Percentiles rank a stretch among this genome's conserved stretches.
Conservation (phyloP, 2,888 invertebrate genomes). For the Lamproptera curius region DNA sequence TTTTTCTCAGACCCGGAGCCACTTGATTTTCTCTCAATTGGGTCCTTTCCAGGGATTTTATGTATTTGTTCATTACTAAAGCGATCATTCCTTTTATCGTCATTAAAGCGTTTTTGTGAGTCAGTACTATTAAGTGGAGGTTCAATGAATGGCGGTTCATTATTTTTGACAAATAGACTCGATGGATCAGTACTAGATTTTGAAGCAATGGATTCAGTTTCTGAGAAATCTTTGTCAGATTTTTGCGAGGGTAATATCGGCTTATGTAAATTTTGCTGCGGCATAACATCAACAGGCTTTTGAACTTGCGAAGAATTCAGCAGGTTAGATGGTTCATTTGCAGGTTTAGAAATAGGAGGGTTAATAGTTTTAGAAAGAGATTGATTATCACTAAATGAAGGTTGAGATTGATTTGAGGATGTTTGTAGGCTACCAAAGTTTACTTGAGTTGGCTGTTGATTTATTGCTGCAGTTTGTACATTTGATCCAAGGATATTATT, state of each 20-base stretch:
- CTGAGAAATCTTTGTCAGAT: conserved; percentile 58
- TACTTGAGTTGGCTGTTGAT: conserved; percentile 40
- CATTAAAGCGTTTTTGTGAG: conserved; percentile 45
- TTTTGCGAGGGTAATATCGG: conserved; percentile 49
- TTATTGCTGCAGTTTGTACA: conserved; percentile 38
- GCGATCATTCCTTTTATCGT: conserved; percentile 59
- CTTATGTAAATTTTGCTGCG: conserved; percentile 40
- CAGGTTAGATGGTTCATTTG: conserved; percentile 38
- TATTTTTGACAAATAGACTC: conserved; percentile 36
- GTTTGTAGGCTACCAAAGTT: conserved; percentile 25
- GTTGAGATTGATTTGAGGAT: conserved; percentile 33
- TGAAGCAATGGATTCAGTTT: conserved; percentile 53
- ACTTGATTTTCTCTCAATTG: conserved; percentile 66
- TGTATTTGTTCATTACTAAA: conserved; percentile 60
- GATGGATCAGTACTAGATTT: conserved; percentile 54
- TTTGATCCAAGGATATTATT: conserved; percentile 33
- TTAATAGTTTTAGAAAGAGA: conserved; percentile 31
- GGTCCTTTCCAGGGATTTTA: conserved; percentile 67
- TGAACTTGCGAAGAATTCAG: conserved; percentile 40
- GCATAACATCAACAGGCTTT: conserved; percentile 45
- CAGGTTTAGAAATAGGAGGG: conserved; percentile 30
- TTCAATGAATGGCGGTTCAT: conserved; percentile 47
- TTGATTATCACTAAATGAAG: conserved; percentile 41
- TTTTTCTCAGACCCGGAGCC: conserved; percentile 72
- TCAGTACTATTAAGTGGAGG: conserved; percentile 41